Evolutionary conservation across 2,888 invertebrate species (phyloP), one percentile per base, ranked within the genome.

Genomic region (Cantharis flavilabris): DNA sequence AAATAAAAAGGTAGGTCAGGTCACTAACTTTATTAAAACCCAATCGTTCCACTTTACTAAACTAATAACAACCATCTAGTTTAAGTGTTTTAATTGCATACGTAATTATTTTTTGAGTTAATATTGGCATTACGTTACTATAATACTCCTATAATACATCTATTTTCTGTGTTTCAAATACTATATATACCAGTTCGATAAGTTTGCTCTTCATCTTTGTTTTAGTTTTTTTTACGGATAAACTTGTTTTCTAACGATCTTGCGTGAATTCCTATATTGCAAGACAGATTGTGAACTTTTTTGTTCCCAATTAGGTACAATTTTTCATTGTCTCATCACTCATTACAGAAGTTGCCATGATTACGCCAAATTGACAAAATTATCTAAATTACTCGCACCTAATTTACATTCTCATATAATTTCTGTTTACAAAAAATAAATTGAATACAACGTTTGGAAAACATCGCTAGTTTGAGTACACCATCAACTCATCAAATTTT

Each of bases 21-120:
- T 77, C 77, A 77, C 71, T 67, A 74, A 77, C 74, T 77, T 77
- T 77, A 77, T 69, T 71, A 74, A 77, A 77, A 71, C 74, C 73
- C 64, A 73, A 73, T 28, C 71, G 77, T 69, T 73, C 77, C 26
- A 77, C 74, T 77, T 77, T 74, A 64, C 33, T 64, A 64, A 67
- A 74, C 67, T 76, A 76, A 76, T 73, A 67, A 67, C 26, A 67
- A 67, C 26, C 65, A 67, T 67, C 65, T 67, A 67, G 65, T 67
- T 67, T 26, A 23, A 67, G 26, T 67, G 23, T 67, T 67, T 23
- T 26, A 26, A 67, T 67, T 49, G 49, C n/a, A 49, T 13, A 49
- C 49, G 49, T 49, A 49, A 49, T 49, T 49, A n/a, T 49, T 49
- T 49, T 49, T 49, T 7, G 49, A 49, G 49, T 49, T 49, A 49